These are phyloP conservation scores for Fissipunctia ypsillon DNA, from an alignment of 2,888 invertebrate genomes.

Conservation along the genomic window DNA sequence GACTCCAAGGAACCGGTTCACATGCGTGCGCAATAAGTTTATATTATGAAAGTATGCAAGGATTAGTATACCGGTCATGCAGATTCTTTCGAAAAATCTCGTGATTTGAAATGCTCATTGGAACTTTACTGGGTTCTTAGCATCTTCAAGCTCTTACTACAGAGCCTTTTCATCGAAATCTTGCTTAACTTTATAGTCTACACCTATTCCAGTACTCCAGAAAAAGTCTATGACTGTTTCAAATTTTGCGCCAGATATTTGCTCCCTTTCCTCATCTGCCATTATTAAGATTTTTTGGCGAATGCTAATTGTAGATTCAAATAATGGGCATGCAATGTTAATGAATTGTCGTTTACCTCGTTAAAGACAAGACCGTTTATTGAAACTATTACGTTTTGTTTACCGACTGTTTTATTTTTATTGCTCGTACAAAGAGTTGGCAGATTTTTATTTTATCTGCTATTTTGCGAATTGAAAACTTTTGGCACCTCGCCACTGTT, in stretches of 20 bases:
- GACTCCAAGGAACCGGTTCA: constrained; percentile 54
- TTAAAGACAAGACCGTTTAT: neutral
- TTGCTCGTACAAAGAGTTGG: constrained; percentile 32
- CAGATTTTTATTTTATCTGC: constrained; percentile 50
- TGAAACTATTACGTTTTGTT: constrained; percentile 17
- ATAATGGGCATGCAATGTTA: neutral
- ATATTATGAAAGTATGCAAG: constrained; percentile 46
- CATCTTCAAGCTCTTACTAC: neutral
- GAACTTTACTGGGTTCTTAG: neutral
- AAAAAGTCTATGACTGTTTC: neutral
- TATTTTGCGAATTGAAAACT: constrained; percentile 51
- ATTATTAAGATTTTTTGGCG: neutral
- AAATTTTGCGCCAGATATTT: neutral
- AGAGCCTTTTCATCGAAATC: neutral
- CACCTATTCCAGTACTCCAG: neutral
- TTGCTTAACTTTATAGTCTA: neutral
- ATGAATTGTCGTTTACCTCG: constrained; percentile 1
- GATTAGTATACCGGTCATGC: constrained; percentile 17
- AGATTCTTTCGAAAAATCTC: constrained; percentile 6
- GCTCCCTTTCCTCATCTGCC: too few relatives aligned
- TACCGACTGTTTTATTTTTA: constrained; percentile 30
- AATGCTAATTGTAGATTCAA: neutral
- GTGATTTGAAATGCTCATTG: constrained; percentile 2
- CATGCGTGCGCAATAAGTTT: constrained; percentile 21
- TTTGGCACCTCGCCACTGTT: constrained; percentile 61